Conservation (phyloP, 2,888 invertebrate genomes). For the Sminthurides aquaticus region DNA sequence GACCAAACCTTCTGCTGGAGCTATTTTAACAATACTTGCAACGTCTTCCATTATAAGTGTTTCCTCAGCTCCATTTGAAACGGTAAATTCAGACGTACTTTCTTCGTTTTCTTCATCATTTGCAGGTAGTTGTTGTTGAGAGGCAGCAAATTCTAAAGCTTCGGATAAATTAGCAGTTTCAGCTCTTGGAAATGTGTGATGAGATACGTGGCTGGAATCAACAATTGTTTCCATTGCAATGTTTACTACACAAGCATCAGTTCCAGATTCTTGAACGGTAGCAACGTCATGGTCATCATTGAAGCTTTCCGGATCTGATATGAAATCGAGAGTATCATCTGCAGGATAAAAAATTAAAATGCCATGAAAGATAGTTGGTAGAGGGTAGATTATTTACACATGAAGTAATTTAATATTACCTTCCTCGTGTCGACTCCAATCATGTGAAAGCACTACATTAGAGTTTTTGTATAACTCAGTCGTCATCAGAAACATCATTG, state of each 20-base stretch:
- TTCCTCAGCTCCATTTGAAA: background rate
- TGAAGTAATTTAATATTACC: background rate
- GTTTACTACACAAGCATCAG: too few species aligned
- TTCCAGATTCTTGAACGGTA: too few species aligned
- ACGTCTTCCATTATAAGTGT: too few species aligned
- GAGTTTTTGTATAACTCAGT: constrained; percentile 1
- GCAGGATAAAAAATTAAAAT: too few species aligned
- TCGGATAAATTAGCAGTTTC: too few species aligned
- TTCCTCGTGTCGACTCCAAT: background rate
- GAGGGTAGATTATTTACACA: background rate
- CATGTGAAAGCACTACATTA: constrained; percentile 1
- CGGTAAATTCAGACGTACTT: background rate
- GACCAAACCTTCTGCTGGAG: constrained; percentile 25
- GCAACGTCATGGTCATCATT: too few species aligned
- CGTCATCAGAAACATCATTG: constrained; percentile 27
- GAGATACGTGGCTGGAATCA: too few species aligned
- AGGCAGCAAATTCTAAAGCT: too few species aligned
- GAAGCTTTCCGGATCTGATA: too few species aligned
- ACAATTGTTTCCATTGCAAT: too few species aligned
- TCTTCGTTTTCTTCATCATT: background rate
- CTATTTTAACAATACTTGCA: constrained; percentile 1
- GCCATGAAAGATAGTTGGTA: too few species aligned
- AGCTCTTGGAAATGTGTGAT: background rate
- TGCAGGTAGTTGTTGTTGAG: too few species aligned
- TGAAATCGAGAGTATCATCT: background rate